Conservation (phyloP, 2,113 vertebrate genomes). For the Apistogramma diplotaenia region DNA sequence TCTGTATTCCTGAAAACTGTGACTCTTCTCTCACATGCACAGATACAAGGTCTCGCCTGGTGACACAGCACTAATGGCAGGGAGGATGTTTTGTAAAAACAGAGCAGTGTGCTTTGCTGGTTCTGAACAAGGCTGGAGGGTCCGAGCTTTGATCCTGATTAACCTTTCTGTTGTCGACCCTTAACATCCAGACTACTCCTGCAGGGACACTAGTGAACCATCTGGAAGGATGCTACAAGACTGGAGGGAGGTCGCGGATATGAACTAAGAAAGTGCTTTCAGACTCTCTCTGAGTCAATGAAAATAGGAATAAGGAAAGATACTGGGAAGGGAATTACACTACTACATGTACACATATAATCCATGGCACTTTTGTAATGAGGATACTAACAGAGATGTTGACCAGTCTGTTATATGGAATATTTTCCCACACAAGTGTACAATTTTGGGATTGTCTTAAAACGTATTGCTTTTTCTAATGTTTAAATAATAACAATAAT, state of each 20-base stretch:
- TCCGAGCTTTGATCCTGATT: conserved; percentile 57
- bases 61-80: conserved; percentile 51
- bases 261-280: background rate
- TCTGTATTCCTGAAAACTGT: conserved; percentile 27
- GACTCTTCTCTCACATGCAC: conserved; percentile 16
- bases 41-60: conserved; percentile 25
- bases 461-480: background rate
- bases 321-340: background rate
- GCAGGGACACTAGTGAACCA: conserved; percentile 29
- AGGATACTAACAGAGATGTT: too few relatives aligned
- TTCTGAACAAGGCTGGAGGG: conserved; percentile 52
- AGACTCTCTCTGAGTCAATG: background rate
- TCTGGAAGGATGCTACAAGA: conserved; percentile 11
- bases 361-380: too few relatives aligned
- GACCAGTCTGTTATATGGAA: background rate
- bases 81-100: conserved; percentile 62
- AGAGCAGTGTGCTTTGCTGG: conserved; percentile 58
- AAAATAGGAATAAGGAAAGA: background rate
- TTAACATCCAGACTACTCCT: conserved; percentile 42
- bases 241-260: background rate
- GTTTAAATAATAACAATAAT: background rate
- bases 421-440: background rate
- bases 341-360: too few relatives aligned
- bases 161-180: conserved; percentile 43
- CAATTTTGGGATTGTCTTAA: background rate